Evolutionary conservation across 2,888 invertebrate genomes (phyloP).

Genomic region (Nemoura dubitans): DNA sequence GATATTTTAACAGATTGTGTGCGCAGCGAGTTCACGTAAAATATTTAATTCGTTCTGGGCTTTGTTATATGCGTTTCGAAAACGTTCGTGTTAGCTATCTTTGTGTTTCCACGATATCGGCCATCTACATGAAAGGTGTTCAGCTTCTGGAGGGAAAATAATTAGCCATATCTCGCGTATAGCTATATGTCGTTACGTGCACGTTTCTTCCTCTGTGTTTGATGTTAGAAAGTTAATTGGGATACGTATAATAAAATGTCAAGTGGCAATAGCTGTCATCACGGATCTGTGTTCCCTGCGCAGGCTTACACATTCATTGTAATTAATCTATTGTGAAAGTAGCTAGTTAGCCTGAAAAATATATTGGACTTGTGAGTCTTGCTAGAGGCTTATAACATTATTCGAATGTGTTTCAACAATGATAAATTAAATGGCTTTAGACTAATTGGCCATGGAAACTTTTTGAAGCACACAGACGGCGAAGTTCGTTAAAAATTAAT

Average conservation of each 20-base stretch:
- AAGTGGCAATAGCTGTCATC: slow-evolving; percentile 21
- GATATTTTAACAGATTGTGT: too few species aligned
- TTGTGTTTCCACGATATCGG: background rate
- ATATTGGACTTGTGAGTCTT: background rate
- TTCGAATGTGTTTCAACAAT: slow-evolving; percentile 23
- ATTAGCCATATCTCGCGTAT: background rate
- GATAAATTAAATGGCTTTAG: slow-evolving; percentile 21
- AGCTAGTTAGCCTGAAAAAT: background rate
- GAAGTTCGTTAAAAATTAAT: slow-evolving; percentile 30
- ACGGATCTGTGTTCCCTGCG: background rate
- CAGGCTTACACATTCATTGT: background rate
- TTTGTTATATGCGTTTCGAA: background rate
- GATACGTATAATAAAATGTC: slow-evolving; percentile 22
- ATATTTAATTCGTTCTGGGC: too few species aligned
- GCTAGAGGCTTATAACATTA: slow-evolving; percentile 15
- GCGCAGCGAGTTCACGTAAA: too few species aligned
- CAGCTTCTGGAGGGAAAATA: background rate
- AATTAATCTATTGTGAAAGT: slow-evolving; percentile 15
- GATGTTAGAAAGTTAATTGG: slow-evolving; percentile 22
- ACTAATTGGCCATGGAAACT: slow-evolving; percentile 37
- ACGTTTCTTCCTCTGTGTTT: background rate
- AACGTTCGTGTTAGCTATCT: background rate
- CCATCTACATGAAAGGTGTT: background rate
- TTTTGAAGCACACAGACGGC: background rate
- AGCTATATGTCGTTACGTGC: background rate